A percentile compares a stretch with the other conserved stretches of the same genome.
Evolutionary conservation across 2,797 vertebrate species (phyloP).

Genomic region (Toxotes lorentzi): DNA sequence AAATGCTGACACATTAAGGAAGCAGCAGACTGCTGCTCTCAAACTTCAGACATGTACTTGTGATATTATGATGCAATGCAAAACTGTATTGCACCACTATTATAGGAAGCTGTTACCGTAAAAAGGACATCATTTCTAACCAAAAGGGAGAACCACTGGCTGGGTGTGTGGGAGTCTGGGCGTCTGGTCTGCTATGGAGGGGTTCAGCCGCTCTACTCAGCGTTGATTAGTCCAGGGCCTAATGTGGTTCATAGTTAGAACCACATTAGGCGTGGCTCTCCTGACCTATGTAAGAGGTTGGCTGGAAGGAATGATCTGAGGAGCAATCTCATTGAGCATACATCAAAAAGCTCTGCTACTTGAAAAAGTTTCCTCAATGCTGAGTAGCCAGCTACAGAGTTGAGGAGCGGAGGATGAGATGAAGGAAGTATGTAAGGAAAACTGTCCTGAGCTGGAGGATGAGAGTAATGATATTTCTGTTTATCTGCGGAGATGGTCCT

Average conservation of each 20-base stretch:
- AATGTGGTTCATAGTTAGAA: conserved; percentile 53
- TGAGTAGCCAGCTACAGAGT: conserved; percentile 20
- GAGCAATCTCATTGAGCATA: conserved; percentile 6
- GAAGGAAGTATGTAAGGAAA: conserved; percentile 72
- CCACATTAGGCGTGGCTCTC: conserved; percentile 47
- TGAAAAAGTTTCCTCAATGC: conserved; percentile 32
- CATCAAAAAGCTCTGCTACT: conserved; percentile 11
- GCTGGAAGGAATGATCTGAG: conserved; percentile 29
- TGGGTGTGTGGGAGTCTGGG: neutral
- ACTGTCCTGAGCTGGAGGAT: conserved; percentile 65
- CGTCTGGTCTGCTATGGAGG: conserved; percentile 11
- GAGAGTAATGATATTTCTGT: conserved; percentile 85
- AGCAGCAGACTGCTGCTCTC: neutral
- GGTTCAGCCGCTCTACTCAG: conserved; percentile 21
- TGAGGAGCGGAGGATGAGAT: conserved; percentile 50
- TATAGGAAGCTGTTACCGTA: conserved; percentile 37
- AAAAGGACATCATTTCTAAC: conserved; percentile 21
- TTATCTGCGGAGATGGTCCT: conserved; percentile 86
- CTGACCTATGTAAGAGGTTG: conserved; percentile 21
- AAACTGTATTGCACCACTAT: neutral
- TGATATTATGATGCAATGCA: conserved; percentile 11
- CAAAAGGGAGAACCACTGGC: conserved; percentile 1
- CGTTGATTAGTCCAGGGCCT: conserved; percentile 49
- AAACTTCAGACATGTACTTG: neutral
- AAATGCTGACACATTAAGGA: neutral